Base-by-base conservation (phyloP, 2,113 vertebrate genomes). In the Hoplias malabaricus region DNA sequence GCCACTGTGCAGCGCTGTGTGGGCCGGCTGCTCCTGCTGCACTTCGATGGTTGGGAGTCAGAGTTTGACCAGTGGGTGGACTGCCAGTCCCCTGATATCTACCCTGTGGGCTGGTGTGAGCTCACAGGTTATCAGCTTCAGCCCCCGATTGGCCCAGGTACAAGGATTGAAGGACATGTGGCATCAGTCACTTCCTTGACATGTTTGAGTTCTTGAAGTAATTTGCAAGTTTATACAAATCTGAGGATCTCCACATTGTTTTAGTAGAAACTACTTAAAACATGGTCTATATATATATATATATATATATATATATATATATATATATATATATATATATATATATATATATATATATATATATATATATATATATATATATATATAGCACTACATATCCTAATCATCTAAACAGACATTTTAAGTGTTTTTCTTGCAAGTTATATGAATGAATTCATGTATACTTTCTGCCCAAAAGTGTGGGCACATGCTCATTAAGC, bases 41-140 rank as follows among this genome's bases (percentile, higher is more conserved):
- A 99, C 83, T 99, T 99, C 0, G 98, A 99, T 0, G 98, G 98
- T 85, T 99, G 98, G 97, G 96, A 98, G 77, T 92, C 87, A 0
- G 96, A 98, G 83, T 99, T 97, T 0, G 98, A 99, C 92, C 98
- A 99, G 91, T 99, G 98, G 98, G 91, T 98, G 31, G 96, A 99
- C 90, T 94, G 94, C 73, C 93, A 97, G 81, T 98, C 98, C 16
- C 95, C 97, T 0, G 98, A 99, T 84, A 95, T 99, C 87, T 99
- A 98, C 87, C 96, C 98, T 0, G 92, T 96, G 0, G 97, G 98
- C 77, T 99, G 97, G 97, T 99, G 98, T 2, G 96, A 98, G 78
- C 93, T 99, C 75, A 93, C 93, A 0, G 94, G 94, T 79, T 96
- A 96, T 86, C 95, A 95, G 87, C 95, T 99, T 31, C 97, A 99